Conservation (phyloP, 2,113 vertebrate species). For the Aspidoscelis tigris region DNA sequence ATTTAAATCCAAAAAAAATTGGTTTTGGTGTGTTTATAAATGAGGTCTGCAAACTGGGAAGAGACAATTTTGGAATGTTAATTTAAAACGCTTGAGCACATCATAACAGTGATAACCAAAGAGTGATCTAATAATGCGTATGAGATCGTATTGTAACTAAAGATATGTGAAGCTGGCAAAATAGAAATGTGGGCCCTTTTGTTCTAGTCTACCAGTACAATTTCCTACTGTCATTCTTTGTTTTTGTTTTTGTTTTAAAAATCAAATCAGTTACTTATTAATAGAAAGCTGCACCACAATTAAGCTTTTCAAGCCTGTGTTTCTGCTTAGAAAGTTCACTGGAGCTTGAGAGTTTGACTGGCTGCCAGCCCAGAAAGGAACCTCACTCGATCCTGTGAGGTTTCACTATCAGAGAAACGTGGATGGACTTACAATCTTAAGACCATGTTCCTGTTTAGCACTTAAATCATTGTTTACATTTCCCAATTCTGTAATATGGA, state of each 20-base stretch:
- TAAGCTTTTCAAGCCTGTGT: constrained; percentile 9
- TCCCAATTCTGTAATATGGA: neutral
- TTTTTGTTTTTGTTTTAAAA: neutral
- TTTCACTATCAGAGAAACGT: neutral
- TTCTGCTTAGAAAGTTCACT: neutral
- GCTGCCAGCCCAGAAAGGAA: neutral
- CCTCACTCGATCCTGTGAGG: neutral
- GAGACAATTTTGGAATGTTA: neutral
- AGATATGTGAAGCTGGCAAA: constrained; percentile 26
- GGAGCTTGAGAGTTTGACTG: neutral
- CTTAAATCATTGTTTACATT: neutral
- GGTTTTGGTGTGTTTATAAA: constrained; percentile 20
- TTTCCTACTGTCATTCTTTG: neutral
- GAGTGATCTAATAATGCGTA: constrained; percentile 9
- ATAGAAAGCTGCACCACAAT: neutral
- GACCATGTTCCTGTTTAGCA: neutral
- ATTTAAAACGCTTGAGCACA: constrained; percentile 22
- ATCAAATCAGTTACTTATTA: neutral
- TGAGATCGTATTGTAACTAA: constrained; percentile 23
- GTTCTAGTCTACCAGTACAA: neutral
- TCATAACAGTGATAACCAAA: constrained; percentile 29
- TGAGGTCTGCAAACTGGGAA: constrained; percentile 38
- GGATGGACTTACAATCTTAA: neutral
- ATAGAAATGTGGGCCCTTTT: constrained; percentile 26
- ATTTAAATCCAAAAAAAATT: constrained; percentile 51